Percentiles rank a stretch among this genome's conserved stretches.
These are phyloP conservation scores for Zeuzera pyrina DNA, from an alignment of 2,888 invertebrate species.

Conservation along the genomic window DNA sequence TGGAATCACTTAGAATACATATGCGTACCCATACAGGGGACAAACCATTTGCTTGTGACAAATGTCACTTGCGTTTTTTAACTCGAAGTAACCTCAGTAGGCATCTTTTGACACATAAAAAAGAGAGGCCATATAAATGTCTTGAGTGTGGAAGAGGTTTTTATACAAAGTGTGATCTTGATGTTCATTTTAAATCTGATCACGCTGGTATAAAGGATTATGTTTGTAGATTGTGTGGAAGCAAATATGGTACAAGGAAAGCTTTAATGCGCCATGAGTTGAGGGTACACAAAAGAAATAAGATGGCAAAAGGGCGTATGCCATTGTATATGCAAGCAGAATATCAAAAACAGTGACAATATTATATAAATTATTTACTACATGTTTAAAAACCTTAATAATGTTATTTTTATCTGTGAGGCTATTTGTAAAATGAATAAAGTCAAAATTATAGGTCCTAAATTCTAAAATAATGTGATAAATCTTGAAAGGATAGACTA, in stretches of 20 bases:
- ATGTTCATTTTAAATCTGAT: constrained; percentile 38
- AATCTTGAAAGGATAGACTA: too few species aligned
- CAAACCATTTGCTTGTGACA: constrained; percentile 43
- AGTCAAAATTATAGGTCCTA: too few species aligned
- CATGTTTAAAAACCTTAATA: too few species aligned
- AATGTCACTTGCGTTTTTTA: constrained; percentile 35
- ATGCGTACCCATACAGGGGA: constrained; percentile 41
- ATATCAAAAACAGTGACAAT: constrained; percentile 21
- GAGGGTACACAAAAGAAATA: constrained; percentile 43
- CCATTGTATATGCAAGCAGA: constrained; percentile 46
- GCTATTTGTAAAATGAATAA: too few species aligned
- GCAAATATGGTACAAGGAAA: constrained; percentile 42
- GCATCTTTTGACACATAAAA: constrained; percentile 40
- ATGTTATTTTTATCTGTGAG: too few species aligned
- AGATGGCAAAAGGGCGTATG: constrained; percentile 42
- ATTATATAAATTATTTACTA: too few species aligned
- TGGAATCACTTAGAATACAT: constrained; percentile 40
- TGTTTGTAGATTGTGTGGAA: constrained; percentile 36
- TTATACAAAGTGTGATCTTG: constrained; percentile 35
- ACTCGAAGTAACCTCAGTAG: constrained; percentile 46
- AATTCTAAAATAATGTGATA: too few species aligned
- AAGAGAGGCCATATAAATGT: constrained; percentile 40
- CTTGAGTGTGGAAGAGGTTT: constrained; percentile 38
- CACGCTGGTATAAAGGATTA: constrained; percentile 43
- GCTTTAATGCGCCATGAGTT: constrained; percentile 46